Percentiles rank a stretch among this genome's conserved stretches.
phyloP scores from a whole-genome alignment of 2,888 invertebrate genomes.

The Xestoiulus laeticollis region DNA sequence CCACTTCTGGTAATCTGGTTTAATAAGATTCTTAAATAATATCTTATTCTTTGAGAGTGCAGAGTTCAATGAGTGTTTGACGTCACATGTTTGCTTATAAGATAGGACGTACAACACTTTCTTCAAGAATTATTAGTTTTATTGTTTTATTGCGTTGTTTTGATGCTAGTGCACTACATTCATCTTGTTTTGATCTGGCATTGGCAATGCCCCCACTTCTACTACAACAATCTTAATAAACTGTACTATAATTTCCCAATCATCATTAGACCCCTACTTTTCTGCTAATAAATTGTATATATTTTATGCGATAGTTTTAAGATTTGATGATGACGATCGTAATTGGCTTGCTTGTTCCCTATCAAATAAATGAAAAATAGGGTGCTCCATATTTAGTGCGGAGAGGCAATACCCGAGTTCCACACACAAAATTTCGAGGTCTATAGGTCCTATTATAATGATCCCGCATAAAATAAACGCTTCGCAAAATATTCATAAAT shows the following conservation, averaged over 20 bases:
- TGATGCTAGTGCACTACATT: not conserved
- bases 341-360: no score
- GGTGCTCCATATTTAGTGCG: no score
- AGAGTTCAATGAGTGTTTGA: not conserved
- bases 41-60: not conserved
- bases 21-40: no score
- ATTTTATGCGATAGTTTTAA: not conserved
- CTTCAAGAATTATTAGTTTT: not conserved
- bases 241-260: not conserved
- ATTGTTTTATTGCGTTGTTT: slow-evolving; percentile 5
- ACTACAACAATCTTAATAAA: not conserved
- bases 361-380: no score
- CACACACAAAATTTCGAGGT: not conserved
- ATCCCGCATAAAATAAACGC: not conserved
- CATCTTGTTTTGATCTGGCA: not conserved
- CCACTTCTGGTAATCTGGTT: not conserved
- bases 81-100: not conserved
- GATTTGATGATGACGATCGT: no score
- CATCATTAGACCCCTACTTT: not conserved
- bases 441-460: not conserved
- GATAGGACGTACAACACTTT: not conserved
- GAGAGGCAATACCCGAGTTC: not conserved
- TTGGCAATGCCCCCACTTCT: not conserved
- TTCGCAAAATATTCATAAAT: not conserved
- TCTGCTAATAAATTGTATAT: no score